Evolutionary conservation across 2,113 vertebrate genomes (phyloP), one percentile per base, ranked within the genome.

Genomic region (Mesoclemmys tuberculata): DNA sequence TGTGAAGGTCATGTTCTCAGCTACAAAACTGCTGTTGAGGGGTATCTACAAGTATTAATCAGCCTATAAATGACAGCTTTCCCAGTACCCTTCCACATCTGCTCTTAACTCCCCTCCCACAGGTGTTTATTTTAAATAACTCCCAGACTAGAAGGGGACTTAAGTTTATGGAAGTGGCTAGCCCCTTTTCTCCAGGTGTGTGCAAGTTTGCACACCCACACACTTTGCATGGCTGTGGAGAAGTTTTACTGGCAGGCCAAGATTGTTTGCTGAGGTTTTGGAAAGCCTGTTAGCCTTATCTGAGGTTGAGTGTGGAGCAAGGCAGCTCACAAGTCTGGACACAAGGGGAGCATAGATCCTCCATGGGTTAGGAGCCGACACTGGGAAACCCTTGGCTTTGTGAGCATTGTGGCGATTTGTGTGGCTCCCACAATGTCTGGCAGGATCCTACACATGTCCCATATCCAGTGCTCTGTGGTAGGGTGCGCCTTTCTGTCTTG

Each of bases 401-500:
- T 93, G 86, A 86, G 81, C 89, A 78, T 2, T 46, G 95, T 6
- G 44, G 49, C 86, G 94, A 97, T 97, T 96, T 87, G 97, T 88
- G 87, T 90, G 58, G 8, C 90, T 95, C 89, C 93, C 95, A 51
- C 87, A 92, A 94, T 14, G 92, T 90, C 93, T 92, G 95, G 94
- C 92, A 94, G 92, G 85, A 89, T 94, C 90, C 56, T 78, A 91
- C 71, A 79, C 75, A 64, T 49, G 91, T 77, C 96, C 90, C 90
- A 52, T 88, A n/a, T 84, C 96, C 96, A 94, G 49, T 35, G 93
- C 87, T 80, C 5, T 96, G 96, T 78, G 95, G 89, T 90, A 92
- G 95, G 94, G 92, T 49, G 26, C 88, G 93, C 80, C 93, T 89
- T 84, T 68, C 88, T 96, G 94, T 92, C 95, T 96, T 92, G 90